Evolutionary conservation across 2,113 vertebrate genomes (phyloP).

Genomic region (Thamnophis sirtalis): DNA sequence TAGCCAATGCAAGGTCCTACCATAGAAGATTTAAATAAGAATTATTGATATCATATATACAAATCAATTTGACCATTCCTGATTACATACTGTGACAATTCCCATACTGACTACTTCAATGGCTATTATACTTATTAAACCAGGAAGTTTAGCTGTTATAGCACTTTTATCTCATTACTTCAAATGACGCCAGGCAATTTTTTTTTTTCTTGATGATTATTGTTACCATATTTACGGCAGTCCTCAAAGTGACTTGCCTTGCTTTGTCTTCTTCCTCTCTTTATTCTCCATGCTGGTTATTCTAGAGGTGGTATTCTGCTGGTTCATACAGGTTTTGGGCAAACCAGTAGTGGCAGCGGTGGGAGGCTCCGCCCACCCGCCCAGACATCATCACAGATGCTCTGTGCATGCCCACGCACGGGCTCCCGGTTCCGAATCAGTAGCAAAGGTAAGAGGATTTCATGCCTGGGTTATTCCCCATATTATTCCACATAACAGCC

Average conservation of each 20-base stretch:
- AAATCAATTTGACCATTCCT: background rate
- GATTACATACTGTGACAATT: background rate
- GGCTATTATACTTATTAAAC: background rate
- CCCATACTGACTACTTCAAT: background rate
- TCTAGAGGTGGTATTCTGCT: too few relatives aligned
- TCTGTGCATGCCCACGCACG: too few relatives aligned
- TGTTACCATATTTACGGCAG: background rate
- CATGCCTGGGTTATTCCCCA: background rate
- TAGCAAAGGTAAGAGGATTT: too few relatives aligned
- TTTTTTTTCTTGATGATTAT: background rate
- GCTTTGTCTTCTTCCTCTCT: background rate
- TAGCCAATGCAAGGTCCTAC: too few relatives aligned
- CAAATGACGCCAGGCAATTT: background rate
- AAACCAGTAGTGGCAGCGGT: too few relatives aligned
- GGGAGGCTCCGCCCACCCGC: too few relatives aligned
- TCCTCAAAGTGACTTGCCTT: background rate
- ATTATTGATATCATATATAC: background rate
- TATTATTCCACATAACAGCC: background rate
- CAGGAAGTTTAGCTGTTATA: background rate
- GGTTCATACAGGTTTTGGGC: too few relatives aligned
- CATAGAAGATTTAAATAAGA: background rate
- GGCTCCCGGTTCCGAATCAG: too few relatives aligned
- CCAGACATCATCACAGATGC: too few relatives aligned
- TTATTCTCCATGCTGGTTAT: background rate
- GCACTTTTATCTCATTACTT: background rate